Evolutionary conservation across 1,140 invertebrate species (phyloP), one percentile per base, ranked within the genome.

Genomic region (Meloidogyne exigua): DNA sequence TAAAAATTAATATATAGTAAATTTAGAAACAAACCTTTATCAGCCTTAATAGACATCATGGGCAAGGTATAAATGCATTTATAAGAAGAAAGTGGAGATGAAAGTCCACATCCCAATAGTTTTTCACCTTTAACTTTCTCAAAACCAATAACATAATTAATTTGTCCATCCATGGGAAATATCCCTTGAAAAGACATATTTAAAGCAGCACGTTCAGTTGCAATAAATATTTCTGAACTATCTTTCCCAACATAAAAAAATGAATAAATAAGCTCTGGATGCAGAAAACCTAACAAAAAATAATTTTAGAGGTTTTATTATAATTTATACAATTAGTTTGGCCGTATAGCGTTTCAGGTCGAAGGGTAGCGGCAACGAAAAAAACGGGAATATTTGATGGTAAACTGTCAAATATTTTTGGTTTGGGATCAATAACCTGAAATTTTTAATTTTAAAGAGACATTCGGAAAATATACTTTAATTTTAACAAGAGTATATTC

Each of bases 331-430:
- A 39, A 68, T 42, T 57, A 0, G 97, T 99, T 90, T 99, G 97
- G 2, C 97, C 97, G 88, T 98, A 99, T 96, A 99, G 99, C 0
- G 97, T 99, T 89, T 99, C 97, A 13, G 96, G 96, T 80, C 96
- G 90, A 9, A 99, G 89, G 21, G 97, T 99, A n/a, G 95, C 97
- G 62, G 96, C 95, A 15, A 99, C 95, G 67, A 99, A 90, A 88
- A 89, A 96, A 26, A 97, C 90, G 11, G 90, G 85, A 84, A 91
- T 80, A 15, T 78, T 70, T 21, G 76, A 75, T 36, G 26, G 42
- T 3, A 69, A 25, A 13, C 32, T 36, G 23, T 72, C 71, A 2
- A 86, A 36, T 12, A 72, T 36, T 26, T 79, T 70, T n/a, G 84
- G 80, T 69, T 78, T 83, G 80, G 80, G 86, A 15, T 96, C 88